phyloP scores from a whole-genome alignment of 2,113 vertebrate genomes.

The Phylloscopus whistleri region DNA sequence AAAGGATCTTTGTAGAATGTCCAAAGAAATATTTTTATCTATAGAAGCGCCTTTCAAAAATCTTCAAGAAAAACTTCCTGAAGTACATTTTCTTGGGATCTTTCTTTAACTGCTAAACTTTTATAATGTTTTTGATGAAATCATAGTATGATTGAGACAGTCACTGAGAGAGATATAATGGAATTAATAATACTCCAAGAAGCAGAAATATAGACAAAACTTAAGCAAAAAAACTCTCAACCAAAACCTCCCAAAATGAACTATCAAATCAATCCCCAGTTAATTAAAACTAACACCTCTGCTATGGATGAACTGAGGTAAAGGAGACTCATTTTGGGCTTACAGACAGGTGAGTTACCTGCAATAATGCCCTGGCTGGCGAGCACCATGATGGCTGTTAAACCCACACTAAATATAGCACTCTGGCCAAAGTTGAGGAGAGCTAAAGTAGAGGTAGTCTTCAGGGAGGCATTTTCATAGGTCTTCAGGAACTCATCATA shows the following conservation, averaged over 20 bases:
- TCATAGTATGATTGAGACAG: neutral
- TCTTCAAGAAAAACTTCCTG: neutral
- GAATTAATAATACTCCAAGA: neutral
- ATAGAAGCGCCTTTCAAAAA: neutral
- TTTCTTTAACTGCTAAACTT: neutral
- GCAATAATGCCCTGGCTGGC: slow-evolving; percentile 93
- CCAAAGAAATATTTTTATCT: neutral
- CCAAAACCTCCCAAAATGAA: neutral
- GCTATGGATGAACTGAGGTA: neutral
- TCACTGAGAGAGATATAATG: neutral
- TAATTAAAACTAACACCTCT: neutral
- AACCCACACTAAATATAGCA: slow-evolving; percentile 89
- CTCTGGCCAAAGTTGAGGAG: slow-evolving; percentile 97
- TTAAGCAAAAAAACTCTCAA: neutral
- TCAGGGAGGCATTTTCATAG: slow-evolving; percentile 91
- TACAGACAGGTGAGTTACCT: slow-evolving; percentile 73
- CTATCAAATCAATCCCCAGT: neutral
- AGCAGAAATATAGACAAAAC: neutral
- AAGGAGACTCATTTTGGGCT: neutral
- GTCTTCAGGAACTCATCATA: slow-evolving; percentile 90
- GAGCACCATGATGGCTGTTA: slow-evolving; percentile 91
- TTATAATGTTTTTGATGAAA: neutral
- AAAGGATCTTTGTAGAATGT: neutral
- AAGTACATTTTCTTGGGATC: neutral
- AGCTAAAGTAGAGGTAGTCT: slow-evolving; percentile 93